Evolutionary conservation across 1,140 invertebrate genomes (phyloP), one percentile per base, ranked within the genome.

Genomic region (Meloidogyne exigua): DNA sequence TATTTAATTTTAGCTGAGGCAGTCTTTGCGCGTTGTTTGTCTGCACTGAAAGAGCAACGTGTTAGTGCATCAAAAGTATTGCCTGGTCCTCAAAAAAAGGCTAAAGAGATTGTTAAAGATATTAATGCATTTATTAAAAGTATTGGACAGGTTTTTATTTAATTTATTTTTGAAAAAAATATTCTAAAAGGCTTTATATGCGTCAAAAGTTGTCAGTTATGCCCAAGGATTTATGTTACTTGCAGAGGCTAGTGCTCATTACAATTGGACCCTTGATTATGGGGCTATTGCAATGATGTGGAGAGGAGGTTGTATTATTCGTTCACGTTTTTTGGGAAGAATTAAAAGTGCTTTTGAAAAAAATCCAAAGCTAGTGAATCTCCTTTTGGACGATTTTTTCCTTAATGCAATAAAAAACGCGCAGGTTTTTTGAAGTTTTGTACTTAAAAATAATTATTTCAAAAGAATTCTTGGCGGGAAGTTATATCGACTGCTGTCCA

Each of bases 181-280:
- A n/a, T 23, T 25, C 21, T 11, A 4, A 65, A 28, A 95, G 89
- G 96, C 96, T 4, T 89, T 99, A 2, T 99, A 98, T 88, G 95
- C 95, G 3, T 94, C 95, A 44, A 99, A 99, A 89, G 96, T 99
- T 79, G 94, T 99, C 64, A 98, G 95, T 0, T 99, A 99, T 86
- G 94, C 97, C 0, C 97, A 99, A 90, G 97, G 97, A 0, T 99
- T 99, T 86, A 99, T 99, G 97, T 89, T 99, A 68, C 90, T 99
- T 81, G 90, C 93, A 66, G 95, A 98, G 89, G 95, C 96, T 28
- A 95, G 95, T 0, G 92, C 92, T 83, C 90, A 92, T 75, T 92
- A 95, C 82, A 91, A 92, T 0, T 99, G 96, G 97, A 92, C 95
- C 74, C 89, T 99, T 18, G 98, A 99, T 89, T 96, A 98, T 86